Conservation (phyloP, 2,888 invertebrate species). For the Oscheius sp. region DNA sequence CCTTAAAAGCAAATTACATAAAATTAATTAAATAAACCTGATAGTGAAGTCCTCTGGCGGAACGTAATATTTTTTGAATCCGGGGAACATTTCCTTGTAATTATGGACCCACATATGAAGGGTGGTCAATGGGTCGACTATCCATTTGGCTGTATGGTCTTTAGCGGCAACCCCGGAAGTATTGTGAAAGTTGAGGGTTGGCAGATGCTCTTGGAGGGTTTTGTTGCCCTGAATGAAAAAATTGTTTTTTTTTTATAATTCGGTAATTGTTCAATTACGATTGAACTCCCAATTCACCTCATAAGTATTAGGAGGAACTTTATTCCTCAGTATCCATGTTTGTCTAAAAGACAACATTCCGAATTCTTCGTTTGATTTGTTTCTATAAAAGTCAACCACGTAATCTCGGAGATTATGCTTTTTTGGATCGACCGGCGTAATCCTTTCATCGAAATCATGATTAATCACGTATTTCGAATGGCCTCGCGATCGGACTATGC, state of each 20-base stretch:
- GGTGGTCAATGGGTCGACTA: conserved; percentile 16
- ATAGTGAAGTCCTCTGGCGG: conserved; percentile 15
- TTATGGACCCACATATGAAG: conserved; percentile 23
- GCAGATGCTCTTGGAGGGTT: conserved; percentile 16
- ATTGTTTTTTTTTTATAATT: too few species aligned
- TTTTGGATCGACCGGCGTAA: conserved; percentile 1
- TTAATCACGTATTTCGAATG: conserved; percentile 11
- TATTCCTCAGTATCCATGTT: conserved; percentile 10
- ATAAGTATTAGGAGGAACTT: conserved; percentile 4
- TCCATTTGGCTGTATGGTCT: conserved; percentile 21
- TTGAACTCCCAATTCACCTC: too few species aligned
- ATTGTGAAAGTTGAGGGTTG: conserved; percentile 27
- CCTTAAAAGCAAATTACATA: too few species aligned
- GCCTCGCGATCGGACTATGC: background rate
- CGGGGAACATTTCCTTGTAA: conserved; percentile 4
- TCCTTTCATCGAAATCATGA: conserved; percentile 25
- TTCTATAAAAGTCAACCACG: conserved; percentile 6
- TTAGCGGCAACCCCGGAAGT: background rate
- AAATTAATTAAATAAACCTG: too few species aligned
- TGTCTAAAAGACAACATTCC: conserved; percentile 8
- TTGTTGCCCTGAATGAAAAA: too few species aligned
- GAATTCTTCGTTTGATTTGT: too few species aligned
- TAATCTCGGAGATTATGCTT: background rate
- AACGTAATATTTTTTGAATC: background rate
- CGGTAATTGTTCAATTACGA: too few species aligned